Evolutionary conservation across 2,113 vertebrate genomes (phyloP), one percentile per base, ranked within the genome.

Genomic region (Micronycteris hirsuta): DNA sequence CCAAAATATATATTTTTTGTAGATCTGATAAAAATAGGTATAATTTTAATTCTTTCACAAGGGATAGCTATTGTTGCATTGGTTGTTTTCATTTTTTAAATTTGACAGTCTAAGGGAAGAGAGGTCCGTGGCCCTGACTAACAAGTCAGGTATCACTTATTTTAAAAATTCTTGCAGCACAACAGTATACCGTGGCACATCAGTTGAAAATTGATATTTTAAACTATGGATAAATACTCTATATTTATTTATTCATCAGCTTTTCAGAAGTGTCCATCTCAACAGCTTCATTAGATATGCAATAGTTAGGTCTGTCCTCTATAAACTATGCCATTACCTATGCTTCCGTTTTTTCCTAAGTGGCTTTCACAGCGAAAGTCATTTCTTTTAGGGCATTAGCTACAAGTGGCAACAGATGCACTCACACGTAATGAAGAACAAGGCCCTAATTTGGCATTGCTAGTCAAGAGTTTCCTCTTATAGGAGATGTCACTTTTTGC

Each of bases 401-500:
- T 91, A 68, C 63, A 95, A 97, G 90, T 95, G 73, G 88, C 94
- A 97, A 86, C 95, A 97, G 96, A 97, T 96, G 92, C 43, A 94
- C 45, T 96, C 78, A 89, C 92, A 89, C 76, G 76, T 83, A 94
- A 85, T 88, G 87, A 91, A 96, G 76, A 85, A 88, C 84, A 93
- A 85, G 36, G 22, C 90, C 82, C 68, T 54, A 81, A 68, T 96
- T 95, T 96, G 96, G 95, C 93, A 84, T 86, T 94, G 89, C 70
- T 95, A 96, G 94, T 95, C 89, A 97, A 97, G 96, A 91, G 49
- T 94, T 97, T 96, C 88, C 95, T 96, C 92, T 97, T 97, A 97
- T 73, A 96, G 93, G 93, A 96, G 81, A 96, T 95, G 94, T 93
- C 96, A 97, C 90, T 93, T 93, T 96, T 95, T 97, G 49, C 88